Base-by-base conservation (phyloP, 2,888 invertebrate genomes). In the Actias luna region DNA sequence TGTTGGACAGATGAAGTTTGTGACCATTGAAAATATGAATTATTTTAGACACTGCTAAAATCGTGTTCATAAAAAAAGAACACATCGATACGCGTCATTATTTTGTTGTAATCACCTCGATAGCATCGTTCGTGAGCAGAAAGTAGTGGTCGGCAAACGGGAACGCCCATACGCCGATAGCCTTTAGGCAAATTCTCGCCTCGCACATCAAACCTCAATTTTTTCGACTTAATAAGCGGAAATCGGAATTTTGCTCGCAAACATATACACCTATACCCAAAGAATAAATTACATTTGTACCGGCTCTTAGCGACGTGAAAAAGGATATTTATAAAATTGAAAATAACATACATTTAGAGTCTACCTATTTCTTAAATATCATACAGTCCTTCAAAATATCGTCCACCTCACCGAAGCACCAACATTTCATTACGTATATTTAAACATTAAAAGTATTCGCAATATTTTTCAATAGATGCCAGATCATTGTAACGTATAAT, bases 101-200 rank as follows among this genome's bases (percentile, higher is more conserved):
- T 55, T 29, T 29, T 29, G n/a, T 55, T 29, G 55, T 55, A 55
- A 55, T 55, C 58, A n/a, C 31, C 31, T 57, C 42, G 58, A 58
- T 58, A 39, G 57, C 39, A 55, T 62, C 65, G 46, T 65, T 71
- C 68, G 74, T 72, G 73, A 72, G 70, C 67, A 72, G 58, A 69
- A 70, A 75, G 83, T 88, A 85, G 79, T 72, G 77, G 78, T 71
- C 58, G 70, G 64, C 67, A 60, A 71, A 79, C 80, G 85, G 78
- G 85, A 85, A 85, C 83, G 83, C 79, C 81, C 76, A 83, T 55
- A 71, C 73, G 67, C 67, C 68, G 71, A 59, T 67, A 74, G 75
- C 85, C 89, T 82, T 70, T 78, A 73, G 88, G 88, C 87, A 67
- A 81, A 81, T 84, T 87, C 87, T 85, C 84, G 80, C 80, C 82